phyloP scores from a whole-genome alignment of 2,888 invertebrate species.

The Aleiodes testaceus region DNA sequence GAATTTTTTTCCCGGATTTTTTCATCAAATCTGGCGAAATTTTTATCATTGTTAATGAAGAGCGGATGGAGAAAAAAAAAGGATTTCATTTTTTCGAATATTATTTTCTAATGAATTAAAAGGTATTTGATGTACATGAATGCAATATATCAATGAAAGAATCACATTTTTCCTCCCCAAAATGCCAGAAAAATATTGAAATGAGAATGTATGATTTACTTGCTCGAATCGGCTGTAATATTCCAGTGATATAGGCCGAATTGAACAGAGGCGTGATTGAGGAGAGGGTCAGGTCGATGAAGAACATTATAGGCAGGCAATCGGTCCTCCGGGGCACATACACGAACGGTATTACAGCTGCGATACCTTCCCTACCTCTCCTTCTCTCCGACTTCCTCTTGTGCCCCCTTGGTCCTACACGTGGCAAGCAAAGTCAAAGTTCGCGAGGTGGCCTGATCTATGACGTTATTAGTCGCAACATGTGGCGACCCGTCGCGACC shows the following conservation, averaged over 20 bases:
- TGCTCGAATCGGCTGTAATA: background rate
- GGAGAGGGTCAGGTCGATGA: conserved; percentile 20
- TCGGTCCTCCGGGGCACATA: conserved; percentile 33
- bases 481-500: conserved; percentile 60
- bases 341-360: conserved; percentile 36
- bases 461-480: conserved; percentile 64
- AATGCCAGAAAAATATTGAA: no score
- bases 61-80: no score
- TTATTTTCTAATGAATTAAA: no score
- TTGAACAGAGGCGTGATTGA: conserved; percentile 33
- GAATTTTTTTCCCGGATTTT: no score
- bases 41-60: no score
- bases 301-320: conserved; percentile 19
- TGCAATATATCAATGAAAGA: no score
- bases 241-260: background rate
- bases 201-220: no score
- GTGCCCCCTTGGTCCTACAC: conserved; percentile 18
- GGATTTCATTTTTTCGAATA: no score
- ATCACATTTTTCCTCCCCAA: no score
- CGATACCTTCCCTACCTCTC: conserved; percentile 24
- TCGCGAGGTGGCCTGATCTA: conserved; percentile 60
- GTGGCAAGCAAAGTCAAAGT: conserved; percentile 56
- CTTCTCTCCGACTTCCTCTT: background rate
- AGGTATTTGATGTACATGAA: no score
- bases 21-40: no score